Conservation (phyloP, 2,797 vertebrate genomes). For the Rachycentron canadum region DNA sequence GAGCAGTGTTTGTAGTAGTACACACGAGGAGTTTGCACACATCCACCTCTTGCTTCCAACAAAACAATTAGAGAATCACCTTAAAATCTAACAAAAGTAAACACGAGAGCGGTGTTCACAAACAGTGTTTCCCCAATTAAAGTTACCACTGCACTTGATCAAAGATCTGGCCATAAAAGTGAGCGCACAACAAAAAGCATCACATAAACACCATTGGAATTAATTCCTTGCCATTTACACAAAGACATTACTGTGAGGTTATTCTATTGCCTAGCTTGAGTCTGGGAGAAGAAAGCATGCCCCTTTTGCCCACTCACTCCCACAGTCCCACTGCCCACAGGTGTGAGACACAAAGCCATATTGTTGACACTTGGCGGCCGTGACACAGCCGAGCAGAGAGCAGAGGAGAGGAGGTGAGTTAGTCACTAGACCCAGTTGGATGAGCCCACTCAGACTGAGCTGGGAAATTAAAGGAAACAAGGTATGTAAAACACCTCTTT, state of each 20-base stretch:
- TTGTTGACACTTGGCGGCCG: slow-evolving; percentile 68
- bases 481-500: slow-evolving; percentile 52
- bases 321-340: slow-evolving; percentile 67
- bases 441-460: slow-evolving; percentile 39
- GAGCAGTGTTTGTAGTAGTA: slow-evolving; percentile 23
- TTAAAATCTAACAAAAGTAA: slow-evolving; percentile 28
- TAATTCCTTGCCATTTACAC: slow-evolving; percentile 47
- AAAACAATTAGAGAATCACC: not conserved
- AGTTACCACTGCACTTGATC: slow-evolving; percentile 2
- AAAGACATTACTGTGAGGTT: slow-evolving; percentile 63
- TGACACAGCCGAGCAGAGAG: slow-evolving; percentile 44
- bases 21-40: slow-evolving; percentile 20
- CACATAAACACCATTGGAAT: slow-evolving; percentile 33
- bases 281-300: slow-evolving; percentile 38
- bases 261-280: slow-evolving; percentile 28
- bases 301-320: slow-evolving; percentile 53
- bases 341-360: slow-evolving; percentile 74
- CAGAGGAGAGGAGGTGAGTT: slow-evolving; percentile 53
- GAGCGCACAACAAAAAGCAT: not conserved
- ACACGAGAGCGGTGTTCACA: slow-evolving; percentile 12
- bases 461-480: slow-evolving; percentile 52
- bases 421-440: slow-evolving; percentile 63
- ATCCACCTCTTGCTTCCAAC: slow-evolving; percentile 9
- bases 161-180: slow-evolving; percentile 5
- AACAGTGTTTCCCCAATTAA: slow-evolving; percentile 32